phyloP scores from a whole-genome alignment of 2,797 vertebrate species.

The Sitta carolinensis region DNA sequence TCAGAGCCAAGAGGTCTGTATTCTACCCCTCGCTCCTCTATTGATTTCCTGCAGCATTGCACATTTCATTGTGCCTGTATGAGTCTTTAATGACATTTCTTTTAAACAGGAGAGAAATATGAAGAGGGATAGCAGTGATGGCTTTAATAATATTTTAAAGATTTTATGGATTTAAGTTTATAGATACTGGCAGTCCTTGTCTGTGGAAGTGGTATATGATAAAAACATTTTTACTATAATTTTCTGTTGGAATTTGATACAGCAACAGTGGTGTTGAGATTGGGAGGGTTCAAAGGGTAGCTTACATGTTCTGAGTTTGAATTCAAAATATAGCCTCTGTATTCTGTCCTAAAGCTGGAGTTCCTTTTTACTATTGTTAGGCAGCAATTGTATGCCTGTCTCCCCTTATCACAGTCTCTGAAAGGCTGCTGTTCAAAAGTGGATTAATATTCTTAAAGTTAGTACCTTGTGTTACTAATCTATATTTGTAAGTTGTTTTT shows the following conservation, averaged over 20 bases:
- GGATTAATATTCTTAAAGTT: background rate
- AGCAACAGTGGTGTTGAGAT: background rate
- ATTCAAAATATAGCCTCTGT: background rate
- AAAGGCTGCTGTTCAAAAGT: background rate
- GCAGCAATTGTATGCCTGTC: conserved; percentile 21
- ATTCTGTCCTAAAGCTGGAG: background rate
- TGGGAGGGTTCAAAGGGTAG: background rate
- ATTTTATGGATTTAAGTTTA: background rate
- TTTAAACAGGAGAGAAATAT: background rate
- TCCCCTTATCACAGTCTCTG: background rate
- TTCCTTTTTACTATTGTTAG: conserved; percentile 26
- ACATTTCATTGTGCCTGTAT: background rate
- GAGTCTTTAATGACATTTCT: background rate
- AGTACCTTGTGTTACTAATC: background rate
- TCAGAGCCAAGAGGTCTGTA: background rate
- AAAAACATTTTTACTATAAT: background rate
- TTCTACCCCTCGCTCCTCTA: background rate
- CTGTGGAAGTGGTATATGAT: background rate
- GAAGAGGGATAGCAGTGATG: background rate
- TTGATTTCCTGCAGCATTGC: conserved; percentile 2
- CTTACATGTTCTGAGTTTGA: background rate
- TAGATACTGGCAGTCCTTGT: background rate
- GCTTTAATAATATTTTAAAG: background rate
- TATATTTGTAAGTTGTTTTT: background rate
- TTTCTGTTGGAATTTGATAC: background rate